phyloP scores from a whole-genome alignment of 2,797 vertebrate species.

The Notolabrus celidotus region DNA sequence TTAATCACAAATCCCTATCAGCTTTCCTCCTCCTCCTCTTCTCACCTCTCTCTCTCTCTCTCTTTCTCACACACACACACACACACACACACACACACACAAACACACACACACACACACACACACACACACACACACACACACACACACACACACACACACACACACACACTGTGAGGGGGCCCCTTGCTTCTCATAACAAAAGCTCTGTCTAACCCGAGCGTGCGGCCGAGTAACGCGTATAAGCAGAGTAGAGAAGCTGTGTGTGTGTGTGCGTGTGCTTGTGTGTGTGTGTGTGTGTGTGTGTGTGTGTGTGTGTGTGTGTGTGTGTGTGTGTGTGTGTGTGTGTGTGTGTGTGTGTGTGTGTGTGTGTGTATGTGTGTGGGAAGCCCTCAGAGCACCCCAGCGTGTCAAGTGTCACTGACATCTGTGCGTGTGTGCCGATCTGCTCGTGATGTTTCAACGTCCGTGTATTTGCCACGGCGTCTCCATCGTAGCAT shows the following conservation, averaged over 20 bases:
- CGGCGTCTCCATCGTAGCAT: too few species aligned
- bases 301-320: constrained; percentile 20
- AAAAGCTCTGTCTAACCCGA: constrained; percentile 76
- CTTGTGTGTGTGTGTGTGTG: constrained; percentile 26
- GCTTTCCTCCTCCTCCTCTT: constrained; percentile 20
- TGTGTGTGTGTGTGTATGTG: constrained; percentile 38
- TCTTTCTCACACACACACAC: constrained; percentile 17
- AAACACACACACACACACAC: too few species aligned
- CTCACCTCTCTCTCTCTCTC: background rate
- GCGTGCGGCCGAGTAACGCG: constrained; percentile 68
- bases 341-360: constrained; percentile 35
- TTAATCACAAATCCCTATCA: constrained; percentile 31
- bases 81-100: constrained; percentile 27
- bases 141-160: constrained; percentile 7
- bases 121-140: constrained; percentile 3
- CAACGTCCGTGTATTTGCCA: background rate
- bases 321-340: background rate
- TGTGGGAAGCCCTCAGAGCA: constrained; percentile 58
- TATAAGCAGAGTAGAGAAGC: constrained; percentile 54
- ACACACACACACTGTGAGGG: constrained; percentile 38
- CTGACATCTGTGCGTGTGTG: constrained; percentile 78
- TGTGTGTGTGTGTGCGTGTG: background rate
- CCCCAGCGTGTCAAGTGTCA: constrained; percentile 81
- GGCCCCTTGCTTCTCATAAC: constrained; percentile 84
- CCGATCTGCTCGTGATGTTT: constrained; percentile 13